phyloP scores from a whole-genome alignment of 37 sponge, comb jelly and placozoan genomes.

The Beroe ovata region DNA sequence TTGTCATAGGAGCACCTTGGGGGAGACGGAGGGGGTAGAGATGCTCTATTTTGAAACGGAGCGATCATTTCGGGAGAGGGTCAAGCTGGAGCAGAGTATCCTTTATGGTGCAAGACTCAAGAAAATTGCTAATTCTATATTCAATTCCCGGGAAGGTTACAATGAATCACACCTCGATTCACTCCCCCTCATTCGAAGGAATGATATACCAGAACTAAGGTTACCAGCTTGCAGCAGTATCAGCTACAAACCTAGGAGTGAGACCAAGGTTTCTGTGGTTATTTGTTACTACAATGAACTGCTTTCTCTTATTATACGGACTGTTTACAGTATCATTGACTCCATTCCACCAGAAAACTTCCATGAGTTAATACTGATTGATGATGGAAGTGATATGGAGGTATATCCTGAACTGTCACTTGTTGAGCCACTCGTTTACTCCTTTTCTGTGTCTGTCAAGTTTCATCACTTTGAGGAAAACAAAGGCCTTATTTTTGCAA shows the following conservation, averaged over 20 bases:
- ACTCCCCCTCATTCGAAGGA: not conserved
- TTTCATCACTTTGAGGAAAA: slow-evolving; percentile 39
- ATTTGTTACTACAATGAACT: slow-evolving; percentile 48
- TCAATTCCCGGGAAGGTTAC: slow-evolving; percentile 13
- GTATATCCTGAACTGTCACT: not conserved
- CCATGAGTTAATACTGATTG: slow-evolving; percentile 55
- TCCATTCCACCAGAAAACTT: slow-evolving; percentile 36
- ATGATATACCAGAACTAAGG: not conserved
- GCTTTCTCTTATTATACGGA: slow-evolving; percentile 13
- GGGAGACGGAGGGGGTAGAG: too few species aligned
- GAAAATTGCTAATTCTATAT: not conserved
- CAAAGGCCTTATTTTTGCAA: not conserved
- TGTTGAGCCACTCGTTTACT: not conserved
- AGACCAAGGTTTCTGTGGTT: slow-evolving; percentile 8
- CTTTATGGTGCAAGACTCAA: not conserved
- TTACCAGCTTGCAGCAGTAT: not conserved
- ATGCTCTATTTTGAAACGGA: slow-evolving; percentile 31
- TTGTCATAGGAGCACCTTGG: too few species aligned
- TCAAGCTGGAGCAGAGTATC: not conserved
- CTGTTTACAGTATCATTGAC: slow-evolving; percentile 22
- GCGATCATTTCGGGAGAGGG: not conserved
- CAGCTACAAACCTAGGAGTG: not conserved
- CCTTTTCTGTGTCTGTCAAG: slow-evolving; percentile 1
- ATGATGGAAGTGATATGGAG: slow-evolving; percentile 7
- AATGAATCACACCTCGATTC: slow-evolving; percentile 34